Conservation (phyloP, 1,140 invertebrate genomes). For the Trichonephila clavipes region DNA sequence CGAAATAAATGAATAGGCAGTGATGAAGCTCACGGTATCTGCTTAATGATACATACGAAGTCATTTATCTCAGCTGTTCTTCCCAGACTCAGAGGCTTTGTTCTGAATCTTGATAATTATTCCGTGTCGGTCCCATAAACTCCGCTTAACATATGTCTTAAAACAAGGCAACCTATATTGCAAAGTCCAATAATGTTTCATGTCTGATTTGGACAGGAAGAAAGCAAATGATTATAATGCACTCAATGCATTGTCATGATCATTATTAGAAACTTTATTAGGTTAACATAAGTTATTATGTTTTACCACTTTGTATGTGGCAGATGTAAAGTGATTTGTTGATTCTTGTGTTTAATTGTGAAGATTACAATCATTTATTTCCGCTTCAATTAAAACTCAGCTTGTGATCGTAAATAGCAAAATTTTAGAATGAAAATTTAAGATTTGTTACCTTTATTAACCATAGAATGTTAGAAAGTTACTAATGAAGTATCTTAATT, state of each 20-base stretch:
- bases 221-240: neutral
- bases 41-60: conserved; percentile 7
- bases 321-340: neutral
- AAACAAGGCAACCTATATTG: neutral
- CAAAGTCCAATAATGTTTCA: neutral
- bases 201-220: neutral
- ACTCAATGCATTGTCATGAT: neutral
- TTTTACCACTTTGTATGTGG: neutral
- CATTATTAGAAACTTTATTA: conserved; percentile 10
- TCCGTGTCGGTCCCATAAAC: neutral
- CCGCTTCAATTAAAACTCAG: neutral
- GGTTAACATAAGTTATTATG: neutral
- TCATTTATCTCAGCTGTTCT: conserved; percentile 42
- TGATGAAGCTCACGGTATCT: neutral
- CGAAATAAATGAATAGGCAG: neutral
- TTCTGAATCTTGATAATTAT: conserved; percentile 15
- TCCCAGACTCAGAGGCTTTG: conserved; percentile 18
- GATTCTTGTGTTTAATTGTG: neutral
- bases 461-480: no score
- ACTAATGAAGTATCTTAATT: no score
- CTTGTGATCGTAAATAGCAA: neutral
- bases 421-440: no score
- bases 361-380: neutral
- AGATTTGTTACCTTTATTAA: no score
- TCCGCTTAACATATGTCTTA: neutral